These are phyloP conservation scores for Piezodorus guildinii DNA, from an alignment of 1,140 invertebrate species.

Conservation along the genomic window DNA sequence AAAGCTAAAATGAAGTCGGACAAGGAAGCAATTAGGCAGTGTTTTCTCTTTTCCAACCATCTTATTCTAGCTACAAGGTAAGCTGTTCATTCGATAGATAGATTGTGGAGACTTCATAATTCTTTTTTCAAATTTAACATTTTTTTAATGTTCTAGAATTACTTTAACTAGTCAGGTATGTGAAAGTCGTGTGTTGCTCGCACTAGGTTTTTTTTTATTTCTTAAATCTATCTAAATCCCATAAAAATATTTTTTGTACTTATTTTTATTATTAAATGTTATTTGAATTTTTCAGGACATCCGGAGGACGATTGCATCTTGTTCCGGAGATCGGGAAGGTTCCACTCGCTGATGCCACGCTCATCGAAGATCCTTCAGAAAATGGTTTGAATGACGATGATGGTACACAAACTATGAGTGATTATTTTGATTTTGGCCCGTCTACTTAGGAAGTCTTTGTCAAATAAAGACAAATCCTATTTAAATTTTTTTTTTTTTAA, in stretches of 20 bases:
- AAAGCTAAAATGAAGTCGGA: constrained; percentile 52
- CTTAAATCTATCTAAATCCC: too few relatives aligned
- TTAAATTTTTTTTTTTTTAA: too few relatives aligned
- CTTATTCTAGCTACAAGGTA: constrained; percentile 65
- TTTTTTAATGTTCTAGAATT: too few relatives aligned
- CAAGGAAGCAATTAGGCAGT: constrained; percentile 64
- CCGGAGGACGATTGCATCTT: constrained; percentile 72
- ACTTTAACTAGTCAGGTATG: too few relatives aligned
- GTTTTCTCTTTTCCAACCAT: constrained; percentile 82
- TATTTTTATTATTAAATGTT: background rate
- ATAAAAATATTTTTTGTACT: too few relatives aligned
- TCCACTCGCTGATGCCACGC: constrained; percentile 67
- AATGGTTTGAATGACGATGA: constrained; percentile 46
- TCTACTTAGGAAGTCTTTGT: too few relatives aligned
- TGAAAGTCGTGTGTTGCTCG: too few relatives aligned
- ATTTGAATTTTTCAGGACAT: constrained; percentile 40
- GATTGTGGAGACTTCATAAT: too few relatives aligned
- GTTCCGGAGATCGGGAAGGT: constrained; percentile 73
- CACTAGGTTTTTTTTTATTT: too few relatives aligned
- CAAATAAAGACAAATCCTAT: too few relatives aligned
- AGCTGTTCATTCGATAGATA: constrained; percentile 20
- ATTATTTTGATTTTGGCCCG: constrained; percentile 16
- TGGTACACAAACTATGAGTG: constrained; percentile 25
- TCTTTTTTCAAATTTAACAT: too few relatives aligned
- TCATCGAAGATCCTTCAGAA: constrained; percentile 68